A percentile compares a stretch with the other conserved stretches of the same genome.
phyloP scores from a whole-genome alignment of 2,113 vertebrate species.

The Tympanuchus pallidicinctus region DNA sequence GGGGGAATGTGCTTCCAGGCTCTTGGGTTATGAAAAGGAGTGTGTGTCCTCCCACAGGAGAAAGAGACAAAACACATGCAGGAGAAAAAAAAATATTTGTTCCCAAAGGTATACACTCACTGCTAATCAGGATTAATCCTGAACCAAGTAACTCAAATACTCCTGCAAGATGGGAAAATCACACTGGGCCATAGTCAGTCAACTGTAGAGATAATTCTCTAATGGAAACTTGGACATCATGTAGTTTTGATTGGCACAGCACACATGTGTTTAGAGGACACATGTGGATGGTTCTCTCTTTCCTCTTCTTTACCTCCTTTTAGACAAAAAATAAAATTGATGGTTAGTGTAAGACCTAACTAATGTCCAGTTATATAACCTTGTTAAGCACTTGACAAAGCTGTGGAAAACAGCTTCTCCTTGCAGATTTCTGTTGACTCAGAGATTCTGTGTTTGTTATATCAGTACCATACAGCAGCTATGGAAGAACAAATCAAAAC shows the following conservation, averaged over 20 bases:
- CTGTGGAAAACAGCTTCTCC: slow-evolving; percentile 35
- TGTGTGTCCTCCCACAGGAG: not conserved
- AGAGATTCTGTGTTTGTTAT: slow-evolving; percentile 59
- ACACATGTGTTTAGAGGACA: not conserved
- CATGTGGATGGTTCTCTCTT: not conserved
- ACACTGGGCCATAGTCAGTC: not conserved
- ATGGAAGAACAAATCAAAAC: slow-evolving; percentile 15
- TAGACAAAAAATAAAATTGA: not conserved
- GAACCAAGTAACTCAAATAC: not conserved
- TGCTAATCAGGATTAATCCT: not conserved
- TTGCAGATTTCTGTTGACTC: slow-evolving; percentile 61
- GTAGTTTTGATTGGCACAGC: not conserved
- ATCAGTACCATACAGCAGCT: not conserved
- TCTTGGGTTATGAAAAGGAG: not conserved
- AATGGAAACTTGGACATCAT: not conserved
- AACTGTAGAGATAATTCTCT: not conserved
- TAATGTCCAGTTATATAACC: slow-evolving; percentile 47
- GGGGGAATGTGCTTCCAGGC: not conserved
- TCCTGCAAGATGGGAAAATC: not conserved
- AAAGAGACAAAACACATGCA: not conserved
- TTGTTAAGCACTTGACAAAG: slow-evolving; percentile 8
- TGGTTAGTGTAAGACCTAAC: not conserved
- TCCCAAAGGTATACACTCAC: not conserved
- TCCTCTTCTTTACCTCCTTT: not conserved
- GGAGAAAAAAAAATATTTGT: not conserved